These are phyloP conservation scores for Brachionus calyciflorus DNA, from an alignment of 1,140 invertebrate genomes.

Conservation along the genomic window DNA sequence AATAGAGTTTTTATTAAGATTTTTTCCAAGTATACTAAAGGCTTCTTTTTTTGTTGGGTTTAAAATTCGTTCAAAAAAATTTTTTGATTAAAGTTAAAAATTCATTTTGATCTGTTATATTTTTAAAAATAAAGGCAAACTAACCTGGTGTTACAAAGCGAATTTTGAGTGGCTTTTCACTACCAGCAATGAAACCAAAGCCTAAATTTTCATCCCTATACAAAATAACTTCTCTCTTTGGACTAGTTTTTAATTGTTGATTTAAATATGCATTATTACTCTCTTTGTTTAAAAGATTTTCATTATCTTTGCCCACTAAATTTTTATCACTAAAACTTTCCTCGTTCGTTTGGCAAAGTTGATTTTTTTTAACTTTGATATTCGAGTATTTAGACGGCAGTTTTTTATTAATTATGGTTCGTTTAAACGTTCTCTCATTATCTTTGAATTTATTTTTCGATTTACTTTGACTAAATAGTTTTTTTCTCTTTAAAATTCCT, in stretches of 20 bases:
- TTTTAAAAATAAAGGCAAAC: constrained; percentile 2
- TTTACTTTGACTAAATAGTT: constrained; percentile 6
- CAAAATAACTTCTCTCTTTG: constrained; percentile 67
- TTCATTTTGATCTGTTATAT: too few species aligned
- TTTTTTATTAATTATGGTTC: not conserved
- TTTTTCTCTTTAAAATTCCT: not conserved
- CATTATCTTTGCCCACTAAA: not conserved
- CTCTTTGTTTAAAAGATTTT: not conserved
- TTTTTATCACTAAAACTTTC: too few species aligned
- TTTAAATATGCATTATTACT: too few species aligned
- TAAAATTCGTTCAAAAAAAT: too few species aligned
- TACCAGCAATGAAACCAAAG: constrained; percentile 88
- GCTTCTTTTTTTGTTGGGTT: too few species aligned
- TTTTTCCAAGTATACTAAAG: too few species aligned
- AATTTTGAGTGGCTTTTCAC: constrained; percentile 82
- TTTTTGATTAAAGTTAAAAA: too few species aligned
- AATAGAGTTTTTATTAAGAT: too few species aligned
- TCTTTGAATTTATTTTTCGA: not conserved
- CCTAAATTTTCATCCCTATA: constrained; percentile 71
- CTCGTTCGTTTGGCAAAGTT: not conserved
- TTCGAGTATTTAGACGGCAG: not conserved
- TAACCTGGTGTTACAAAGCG: constrained; percentile 67
- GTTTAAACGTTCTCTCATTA: not conserved
- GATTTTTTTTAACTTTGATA: not conserved
- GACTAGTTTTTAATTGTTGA: not conserved